Percentiles rank a stretch among this genome's conserved stretches.
These are phyloP conservation scores for Zosterops lateralis DNA, from an alignment of 2,113 vertebrate genomes.

Conservation along the genomic window DNA sequence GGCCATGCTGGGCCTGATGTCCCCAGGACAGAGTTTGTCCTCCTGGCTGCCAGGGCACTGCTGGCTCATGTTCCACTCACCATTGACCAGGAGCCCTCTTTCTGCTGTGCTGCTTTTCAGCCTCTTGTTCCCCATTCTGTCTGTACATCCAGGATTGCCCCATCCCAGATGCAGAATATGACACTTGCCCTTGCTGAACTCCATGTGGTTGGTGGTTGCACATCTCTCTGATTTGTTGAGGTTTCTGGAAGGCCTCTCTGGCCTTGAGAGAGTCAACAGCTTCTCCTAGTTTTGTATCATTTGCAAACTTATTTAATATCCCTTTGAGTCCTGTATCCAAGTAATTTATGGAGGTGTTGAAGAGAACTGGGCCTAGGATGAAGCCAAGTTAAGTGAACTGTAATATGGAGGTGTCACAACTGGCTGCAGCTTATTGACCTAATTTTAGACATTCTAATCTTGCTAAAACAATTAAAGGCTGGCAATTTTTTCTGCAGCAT, in stretches of 20 bases:
- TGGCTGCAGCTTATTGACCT: not conserved
- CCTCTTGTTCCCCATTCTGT: too few species aligned
- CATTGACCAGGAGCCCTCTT: rapidly evolving
- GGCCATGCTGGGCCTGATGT: not conserved
- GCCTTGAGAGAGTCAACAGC: rapidly evolving
- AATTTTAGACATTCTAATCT: not conserved
- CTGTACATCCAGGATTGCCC: rapidly evolving
- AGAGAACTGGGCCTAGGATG: not conserved
- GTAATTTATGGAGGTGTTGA: not conserved
- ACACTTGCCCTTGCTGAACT: not conserved
- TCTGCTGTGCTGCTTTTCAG: rapidly evolving
- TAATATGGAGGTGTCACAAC: not conserved
- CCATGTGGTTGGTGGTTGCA: not conserved
- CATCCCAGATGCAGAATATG: rapidly evolving
- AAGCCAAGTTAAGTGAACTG: not conserved
- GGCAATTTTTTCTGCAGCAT: not conserved
- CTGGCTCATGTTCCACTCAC: rapidly evolving
- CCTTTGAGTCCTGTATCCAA: not conserved
- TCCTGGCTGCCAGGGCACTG: not conserved
- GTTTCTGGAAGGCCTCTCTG: not conserved
- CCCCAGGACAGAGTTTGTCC: not conserved
- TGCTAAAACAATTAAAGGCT: not conserved
- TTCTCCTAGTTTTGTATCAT: not conserved
- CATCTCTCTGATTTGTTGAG: not conserved
- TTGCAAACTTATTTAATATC: not conserved